Base-by-base conservation (phyloP, 2,888 invertebrate species). In the Lithophane ornitopus region DNA sequence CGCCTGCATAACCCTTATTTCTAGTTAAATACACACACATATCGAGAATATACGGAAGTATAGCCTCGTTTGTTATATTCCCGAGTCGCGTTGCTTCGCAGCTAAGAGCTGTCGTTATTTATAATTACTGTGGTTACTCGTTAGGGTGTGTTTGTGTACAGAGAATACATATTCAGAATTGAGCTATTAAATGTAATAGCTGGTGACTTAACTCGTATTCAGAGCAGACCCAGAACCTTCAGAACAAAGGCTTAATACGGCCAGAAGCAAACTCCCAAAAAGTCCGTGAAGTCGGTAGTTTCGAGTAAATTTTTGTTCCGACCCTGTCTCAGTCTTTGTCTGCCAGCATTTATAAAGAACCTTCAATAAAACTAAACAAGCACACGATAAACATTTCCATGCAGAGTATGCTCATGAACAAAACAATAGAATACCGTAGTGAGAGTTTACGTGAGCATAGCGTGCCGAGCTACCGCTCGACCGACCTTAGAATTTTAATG, bases 401-500 rank as follows among this genome's bases (percentile, higher is more conserved):
- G 63, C 49, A 58, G 62, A 74, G 58, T 44, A 49, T 59, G 52
- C 73, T 70, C 72, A 63, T 67, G 68, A 78, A 73, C 78, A 73
- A 80, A 74, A 82, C 79, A 86, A 79, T 86, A 78, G 72, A 86
- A 82, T 82, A 76, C 54, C 41, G 62, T 75, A 80, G 78, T 49
- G 65, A 75, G 52, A 71, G 63, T 78, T 85, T 86, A 81, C 74
- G 74, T 75, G 63, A 85, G 78, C 92, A 91, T 90, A 92, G 90
- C 85, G 93, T 91, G 88, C 85, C 90, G 90, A 89, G 90, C n/a
- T n/a, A n/a, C n/a, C 87, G 76, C 78, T 73, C n/a, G n/a, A 80
- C 75, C 89, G 91, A 92, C 94, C 92, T 94, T 92, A 90, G 92
- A 94, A 94, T 94, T 91, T 92, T 90, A 94, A 94, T 92, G 85